Conservation (phyloP, 1,140 invertebrate species). For the Sarcophaga bullata region DNA sequence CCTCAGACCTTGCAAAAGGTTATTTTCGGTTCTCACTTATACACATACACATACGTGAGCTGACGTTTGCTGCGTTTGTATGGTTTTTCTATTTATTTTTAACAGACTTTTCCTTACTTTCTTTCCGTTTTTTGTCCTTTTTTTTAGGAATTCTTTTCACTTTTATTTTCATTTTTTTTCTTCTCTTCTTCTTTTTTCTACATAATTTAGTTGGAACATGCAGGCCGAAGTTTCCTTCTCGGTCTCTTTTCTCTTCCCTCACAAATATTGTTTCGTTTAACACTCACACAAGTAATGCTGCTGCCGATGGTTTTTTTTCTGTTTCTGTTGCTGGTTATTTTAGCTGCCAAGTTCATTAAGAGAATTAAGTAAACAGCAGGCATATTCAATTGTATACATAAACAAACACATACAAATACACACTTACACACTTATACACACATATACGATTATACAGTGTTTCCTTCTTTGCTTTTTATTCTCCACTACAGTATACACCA, state of each 20-base stretch:
- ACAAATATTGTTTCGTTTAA: no score
- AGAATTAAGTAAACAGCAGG: constrained; percentile 26
- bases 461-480: no score
- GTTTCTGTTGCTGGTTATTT: neutral
- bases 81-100: no score
- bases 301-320: neutral
- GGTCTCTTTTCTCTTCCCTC: no score
- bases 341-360: constrained; percentile 23
- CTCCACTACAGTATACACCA: no score
- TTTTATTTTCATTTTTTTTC: no score
- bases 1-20: constrained; percentile 9
- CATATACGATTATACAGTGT: no score
- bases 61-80: no score
- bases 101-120: no score
- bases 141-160: no score
- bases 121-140: no score
- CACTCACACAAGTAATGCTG: neutral
- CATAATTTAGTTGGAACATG: neutral
- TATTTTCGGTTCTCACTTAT: neutral
- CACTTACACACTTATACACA: neutral
- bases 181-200: neutral
- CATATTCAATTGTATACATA: neutral
- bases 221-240: neutral
- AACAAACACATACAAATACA: neutral
- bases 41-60: no score